These are phyloP conservation scores for Anoplopoma fimbria DNA, from an alignment of 2,113 vertebrate species.

Conservation along the genomic window DNA sequence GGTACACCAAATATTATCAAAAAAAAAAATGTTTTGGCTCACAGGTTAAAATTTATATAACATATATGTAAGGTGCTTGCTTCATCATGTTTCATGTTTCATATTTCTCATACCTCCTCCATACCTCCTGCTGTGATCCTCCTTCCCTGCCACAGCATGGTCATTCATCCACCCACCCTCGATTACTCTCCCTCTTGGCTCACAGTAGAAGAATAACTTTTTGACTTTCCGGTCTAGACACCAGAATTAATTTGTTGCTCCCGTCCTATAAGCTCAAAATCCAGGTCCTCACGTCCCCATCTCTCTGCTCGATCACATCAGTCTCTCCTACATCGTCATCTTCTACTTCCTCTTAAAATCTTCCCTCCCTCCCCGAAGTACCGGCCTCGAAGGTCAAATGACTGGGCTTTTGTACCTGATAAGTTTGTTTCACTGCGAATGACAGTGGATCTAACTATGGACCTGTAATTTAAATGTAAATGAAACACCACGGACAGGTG, in stretches of 20 bases:
- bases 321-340: background rate
- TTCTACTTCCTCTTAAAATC: background rate
- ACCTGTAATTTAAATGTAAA: conserved; percentile 64
- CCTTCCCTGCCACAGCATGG: background rate
- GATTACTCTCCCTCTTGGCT: background rate
- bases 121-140: background rate
- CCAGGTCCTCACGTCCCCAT: background rate
- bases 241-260: conserved; percentile 18
- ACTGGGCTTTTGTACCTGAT: background rate
- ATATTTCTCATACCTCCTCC: background rate
- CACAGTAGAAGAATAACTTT: conserved; percentile 21
- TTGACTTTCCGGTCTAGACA: conserved; percentile 14
- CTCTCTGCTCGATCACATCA: conserved; percentile 12
- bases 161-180: background rate
- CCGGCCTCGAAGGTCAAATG: conserved; percentile 42
- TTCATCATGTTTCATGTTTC: background rate
- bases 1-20: background rate
- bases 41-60: background rate
- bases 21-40: background rate
- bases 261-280: background rate
- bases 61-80: background rate
- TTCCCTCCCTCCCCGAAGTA: background rate
- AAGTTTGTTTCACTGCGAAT: conserved; percentile 29
- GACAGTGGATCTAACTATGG: background rate
- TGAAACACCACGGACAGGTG: conserved; percentile 28